These are phyloP conservation scores for Chlorodrepanis virens DNA, from an alignment of 2,113 vertebrate species.

Conservation along the genomic window DNA sequence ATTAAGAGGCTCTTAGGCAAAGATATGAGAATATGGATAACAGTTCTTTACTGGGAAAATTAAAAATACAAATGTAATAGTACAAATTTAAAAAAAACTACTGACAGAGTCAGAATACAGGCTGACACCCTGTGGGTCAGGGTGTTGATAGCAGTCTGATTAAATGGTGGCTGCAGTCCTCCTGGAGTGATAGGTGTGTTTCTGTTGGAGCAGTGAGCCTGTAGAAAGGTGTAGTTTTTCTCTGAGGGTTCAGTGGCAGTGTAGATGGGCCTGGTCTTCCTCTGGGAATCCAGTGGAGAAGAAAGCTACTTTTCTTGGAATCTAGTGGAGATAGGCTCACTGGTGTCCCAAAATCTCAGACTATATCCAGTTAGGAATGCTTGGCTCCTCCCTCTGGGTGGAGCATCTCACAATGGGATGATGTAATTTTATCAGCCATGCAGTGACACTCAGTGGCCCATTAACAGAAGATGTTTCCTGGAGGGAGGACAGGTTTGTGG, in stretches of 20 bases:
- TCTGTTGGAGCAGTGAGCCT: background rate
- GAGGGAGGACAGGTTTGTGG: background rate
- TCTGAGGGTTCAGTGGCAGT: background rate
- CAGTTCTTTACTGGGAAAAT: background rate
- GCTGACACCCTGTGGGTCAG: background rate
- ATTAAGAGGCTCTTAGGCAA: background rate
- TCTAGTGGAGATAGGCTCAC: background rate
- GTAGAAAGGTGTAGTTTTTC: background rate
- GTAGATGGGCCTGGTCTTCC: background rate
- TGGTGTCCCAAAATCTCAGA: background rate
- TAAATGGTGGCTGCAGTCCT: background rate
- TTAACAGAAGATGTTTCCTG: accelerated
- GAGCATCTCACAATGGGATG: background rate
- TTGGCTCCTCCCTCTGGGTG: background rate
- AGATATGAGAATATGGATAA: background rate
- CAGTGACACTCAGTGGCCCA: background rate
- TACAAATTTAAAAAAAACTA: background rate
- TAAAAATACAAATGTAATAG: background rate
- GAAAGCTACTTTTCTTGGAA: background rate
- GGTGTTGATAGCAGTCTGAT: background rate
- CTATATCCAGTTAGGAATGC: background rate
- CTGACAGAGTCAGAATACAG: background rate
- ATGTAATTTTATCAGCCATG: background rate
- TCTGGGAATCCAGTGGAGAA: background rate
- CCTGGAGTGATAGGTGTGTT: background rate